phyloP scores from a whole-genome alignment of 2,113 vertebrate species.

The Corynorhinus townsendii region DNA sequence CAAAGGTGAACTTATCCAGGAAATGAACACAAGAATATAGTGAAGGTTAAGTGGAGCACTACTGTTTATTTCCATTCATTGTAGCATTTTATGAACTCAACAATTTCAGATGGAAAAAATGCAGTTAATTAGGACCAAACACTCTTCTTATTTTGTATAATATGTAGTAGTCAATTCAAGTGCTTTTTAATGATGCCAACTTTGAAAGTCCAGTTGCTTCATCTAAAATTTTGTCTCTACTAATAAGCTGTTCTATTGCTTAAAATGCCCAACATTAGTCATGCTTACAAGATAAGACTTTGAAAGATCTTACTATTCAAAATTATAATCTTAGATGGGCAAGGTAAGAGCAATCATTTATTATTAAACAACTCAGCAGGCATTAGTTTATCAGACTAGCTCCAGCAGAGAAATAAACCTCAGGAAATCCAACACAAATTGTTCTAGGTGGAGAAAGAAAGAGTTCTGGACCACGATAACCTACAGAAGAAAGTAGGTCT shows the following conservation, averaged over 20 bases:
- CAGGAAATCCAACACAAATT: not conserved
- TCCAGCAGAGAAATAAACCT: not conserved
- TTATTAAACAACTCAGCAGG: not conserved
- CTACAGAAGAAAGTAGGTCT: not conserved
- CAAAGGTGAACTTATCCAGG: not conserved
- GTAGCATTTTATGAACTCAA: not conserved
- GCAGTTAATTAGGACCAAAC: not conserved
- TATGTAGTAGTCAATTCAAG: not conserved
- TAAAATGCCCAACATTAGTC: not conserved
- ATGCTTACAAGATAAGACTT: constrained; percentile 1
- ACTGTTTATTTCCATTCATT: not conserved
- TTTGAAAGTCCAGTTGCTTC: not conserved
- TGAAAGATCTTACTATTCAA: not conserved
- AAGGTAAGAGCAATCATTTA: not conserved
- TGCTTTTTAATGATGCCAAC: not conserved
- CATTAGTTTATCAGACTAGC: not conserved
- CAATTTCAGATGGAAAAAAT: not conserved
- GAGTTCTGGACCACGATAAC: not conserved
- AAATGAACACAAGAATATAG: not conserved
- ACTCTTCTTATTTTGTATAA: not conserved
- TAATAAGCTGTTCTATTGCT: not conserved
- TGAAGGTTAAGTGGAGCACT: not conserved
- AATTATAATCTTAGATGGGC: not conserved
- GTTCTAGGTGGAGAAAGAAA: not conserved
- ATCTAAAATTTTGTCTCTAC: not conserved